Percentiles rank a stretch among this genome's conserved stretches.
Conservation (phyloP, 2,888 invertebrate species). For the Thymelicus acteon region DNA sequence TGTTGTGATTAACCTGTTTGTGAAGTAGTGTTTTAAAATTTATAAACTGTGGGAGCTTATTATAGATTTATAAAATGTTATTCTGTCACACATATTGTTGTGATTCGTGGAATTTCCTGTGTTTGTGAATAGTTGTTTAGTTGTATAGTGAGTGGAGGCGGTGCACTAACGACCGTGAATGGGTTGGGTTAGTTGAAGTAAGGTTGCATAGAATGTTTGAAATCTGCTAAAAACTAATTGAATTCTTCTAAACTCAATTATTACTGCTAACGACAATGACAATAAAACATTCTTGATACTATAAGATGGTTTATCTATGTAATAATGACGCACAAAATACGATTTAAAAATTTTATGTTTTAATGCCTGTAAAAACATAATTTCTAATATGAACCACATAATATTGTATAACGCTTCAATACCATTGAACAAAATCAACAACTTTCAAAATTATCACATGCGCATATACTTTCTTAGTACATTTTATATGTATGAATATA, state of each 20-base stretch:
- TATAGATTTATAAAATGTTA: slow-evolving; percentile 35
- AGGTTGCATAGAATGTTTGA: slow-evolving; percentile 71
- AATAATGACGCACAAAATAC: slow-evolving; percentile 7
- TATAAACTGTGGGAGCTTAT: slow-evolving; percentile 57
- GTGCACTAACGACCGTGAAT: slow-evolving; percentile 81
- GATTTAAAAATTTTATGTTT: neutral
- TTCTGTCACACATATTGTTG: slow-evolving; percentile 55
- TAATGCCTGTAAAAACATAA: neutral
- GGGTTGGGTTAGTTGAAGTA: slow-evolving; percentile 72
- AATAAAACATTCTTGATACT: slow-evolving; percentile 29
- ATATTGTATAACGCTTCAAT: neutral
- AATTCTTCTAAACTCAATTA: slow-evolving; percentile 20
- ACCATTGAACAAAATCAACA: neutral
- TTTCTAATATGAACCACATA: neutral
- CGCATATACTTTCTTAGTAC: neutral
- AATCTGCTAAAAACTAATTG: slow-evolving; percentile 61
- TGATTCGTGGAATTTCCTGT: slow-evolving; percentile 83
- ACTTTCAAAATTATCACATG: neutral
- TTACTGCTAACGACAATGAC: slow-evolving; percentile 35
- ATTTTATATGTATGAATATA: neutral
- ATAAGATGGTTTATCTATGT: slow-evolving; percentile 21
- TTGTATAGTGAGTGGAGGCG: slow-evolving; percentile 74
- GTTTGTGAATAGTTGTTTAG: slow-evolving; percentile 65
- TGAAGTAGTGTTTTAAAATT: slow-evolving; percentile 59
- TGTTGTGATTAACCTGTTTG: slow-evolving; percentile 59